phyloP scores from a whole-genome alignment of 2,888 invertebrate species.

The Conistra vaccinii region DNA sequence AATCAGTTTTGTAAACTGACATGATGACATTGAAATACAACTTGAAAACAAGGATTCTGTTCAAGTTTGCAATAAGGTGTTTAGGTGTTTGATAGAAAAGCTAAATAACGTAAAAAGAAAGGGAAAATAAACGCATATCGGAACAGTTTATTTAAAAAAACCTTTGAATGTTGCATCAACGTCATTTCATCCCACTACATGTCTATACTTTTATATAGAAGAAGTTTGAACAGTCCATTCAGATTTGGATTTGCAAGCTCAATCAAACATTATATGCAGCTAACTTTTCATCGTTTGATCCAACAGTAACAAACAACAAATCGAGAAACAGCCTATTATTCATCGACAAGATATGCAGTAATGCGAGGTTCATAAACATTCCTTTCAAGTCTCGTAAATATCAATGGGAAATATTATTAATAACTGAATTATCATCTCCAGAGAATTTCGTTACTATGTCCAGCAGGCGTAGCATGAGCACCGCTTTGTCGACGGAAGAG shows the following conservation, averaged over 20 bases:
- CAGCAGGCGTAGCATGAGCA: too few species aligned
- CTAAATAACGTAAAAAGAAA: constrained; percentile 3
- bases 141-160: neutral
- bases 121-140: neutral
- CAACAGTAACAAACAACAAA: constrained; percentile 31
- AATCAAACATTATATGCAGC: too few species aligned
- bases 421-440: constrained; percentile 38
- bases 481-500: too few species aligned
- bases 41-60: neutral
- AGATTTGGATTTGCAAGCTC: neutral
- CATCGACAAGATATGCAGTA: constrained; percentile 30
- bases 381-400: constrained; percentile 41
- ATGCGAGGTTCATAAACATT: constrained; percentile 27
- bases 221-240: neutral
- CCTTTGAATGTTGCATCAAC: neutral
- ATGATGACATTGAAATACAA: constrained; percentile 32
- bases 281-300: constrained; percentile 8
- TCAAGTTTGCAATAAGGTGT: constrained; percentile 10
- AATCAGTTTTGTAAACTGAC: constrained; percentile 40
- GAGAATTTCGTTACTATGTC: constrained; percentile 24
- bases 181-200: neutral
- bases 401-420: constrained; percentile 46
- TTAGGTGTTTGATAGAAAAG: neutral
- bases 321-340: constrained; percentile 6
- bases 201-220: neutral